These are phyloP conservation scores for Eristalis intricaria DNA, from an alignment of 2,888 invertebrate genomes.

Conservation along the genomic window DNA sequence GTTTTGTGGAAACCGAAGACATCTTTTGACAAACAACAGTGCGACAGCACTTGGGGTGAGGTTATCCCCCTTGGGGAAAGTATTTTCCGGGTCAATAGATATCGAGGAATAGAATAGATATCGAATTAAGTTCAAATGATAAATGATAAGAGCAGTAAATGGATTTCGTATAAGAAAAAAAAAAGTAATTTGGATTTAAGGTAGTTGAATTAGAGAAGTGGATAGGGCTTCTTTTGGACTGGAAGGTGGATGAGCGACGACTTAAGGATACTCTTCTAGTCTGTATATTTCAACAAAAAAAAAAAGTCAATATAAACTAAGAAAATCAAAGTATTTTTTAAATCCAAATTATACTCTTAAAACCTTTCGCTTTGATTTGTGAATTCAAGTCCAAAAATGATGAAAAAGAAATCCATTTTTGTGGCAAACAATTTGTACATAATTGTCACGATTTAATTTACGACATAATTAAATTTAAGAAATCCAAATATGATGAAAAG, in stretches of 20 bases:
- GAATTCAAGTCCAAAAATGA: too few species aligned
- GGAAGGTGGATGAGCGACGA: background rate
- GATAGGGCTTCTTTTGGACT: background rate
- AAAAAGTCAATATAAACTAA: too few species aligned
- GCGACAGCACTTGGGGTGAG: background rate
- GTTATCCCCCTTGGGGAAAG: background rate
- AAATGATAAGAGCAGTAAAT: background rate
- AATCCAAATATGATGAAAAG: too few species aligned
- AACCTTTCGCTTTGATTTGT: too few species aligned
- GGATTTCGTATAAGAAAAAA: background rate
- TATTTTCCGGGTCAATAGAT: conserved; percentile 5
- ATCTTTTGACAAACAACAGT: background rate
- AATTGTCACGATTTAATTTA: too few species aligned
- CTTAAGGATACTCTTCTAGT: too few species aligned
- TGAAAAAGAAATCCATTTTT: too few species aligned
- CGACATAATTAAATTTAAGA: too few species aligned
- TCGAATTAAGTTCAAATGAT: conserved; percentile 1
- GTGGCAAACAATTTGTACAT: too few species aligned
- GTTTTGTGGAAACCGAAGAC: background rate
- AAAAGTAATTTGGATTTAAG: background rate
- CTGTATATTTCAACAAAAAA: too few species aligned
- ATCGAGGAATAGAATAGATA: conserved; percentile 13
- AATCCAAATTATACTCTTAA: too few species aligned
- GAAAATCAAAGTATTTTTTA: too few species aligned
- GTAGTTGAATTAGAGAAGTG: background rate